Percentiles rank a stretch among this genome's conserved stretches.
phyloP scores from a whole-genome alignment of 2,888 invertebrate species.

The Sarcophaga rosellei region DNA sequence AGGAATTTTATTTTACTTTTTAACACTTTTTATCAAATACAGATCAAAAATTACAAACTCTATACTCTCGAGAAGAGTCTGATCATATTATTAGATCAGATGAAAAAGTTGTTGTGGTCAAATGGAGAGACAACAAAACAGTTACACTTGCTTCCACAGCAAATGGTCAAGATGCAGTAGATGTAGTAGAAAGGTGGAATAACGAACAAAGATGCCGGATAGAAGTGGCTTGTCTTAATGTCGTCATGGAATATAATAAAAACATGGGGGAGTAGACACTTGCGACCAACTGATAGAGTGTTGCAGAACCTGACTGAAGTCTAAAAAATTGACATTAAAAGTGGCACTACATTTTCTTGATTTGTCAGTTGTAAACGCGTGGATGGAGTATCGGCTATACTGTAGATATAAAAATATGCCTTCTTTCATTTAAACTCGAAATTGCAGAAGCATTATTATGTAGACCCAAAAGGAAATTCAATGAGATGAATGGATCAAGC shows the following conservation, averaged over 20 bases:
- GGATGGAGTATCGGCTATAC: slow-evolving; percentile 28
- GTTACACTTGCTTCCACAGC: slow-evolving; percentile 31
- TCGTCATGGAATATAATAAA: slow-evolving; percentile 44
- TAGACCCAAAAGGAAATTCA: too few relatives aligned
- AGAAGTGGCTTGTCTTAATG: slow-evolving; percentile 28
- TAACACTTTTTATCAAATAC: too few relatives aligned
- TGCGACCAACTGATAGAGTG: slow-evolving; percentile 46
- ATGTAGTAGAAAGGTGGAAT: slow-evolving; percentile 37
- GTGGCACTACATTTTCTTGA: slow-evolving; percentile 34
- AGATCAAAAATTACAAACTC: too few relatives aligned
- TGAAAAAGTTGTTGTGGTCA: slow-evolving; percentile 37
- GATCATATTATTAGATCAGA: slow-evolving; percentile 43
- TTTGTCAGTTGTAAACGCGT: slow-evolving; percentile 36
- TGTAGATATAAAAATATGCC: too few relatives aligned
- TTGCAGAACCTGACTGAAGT: slow-evolving; percentile 33
- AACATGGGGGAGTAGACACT: slow-evolving; percentile 43
- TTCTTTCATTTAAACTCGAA: too few relatives aligned
- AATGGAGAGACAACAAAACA: slow-evolving; percentile 32
- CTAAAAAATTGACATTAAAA: slow-evolving; percentile 9
- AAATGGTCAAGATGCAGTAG: slow-evolving; percentile 26
- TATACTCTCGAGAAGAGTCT: slow-evolving; percentile 30
- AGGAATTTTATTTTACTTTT: too few relatives aligned
- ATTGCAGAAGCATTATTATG: too few relatives aligned
- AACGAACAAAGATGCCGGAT: slow-evolving; percentile 37
- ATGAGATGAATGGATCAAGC: too few relatives aligned